These are phyloP conservation scores for Shargacucullia verbasci DNA, from an alignment of 2,888 invertebrate species.

Conservation along the genomic window DNA sequence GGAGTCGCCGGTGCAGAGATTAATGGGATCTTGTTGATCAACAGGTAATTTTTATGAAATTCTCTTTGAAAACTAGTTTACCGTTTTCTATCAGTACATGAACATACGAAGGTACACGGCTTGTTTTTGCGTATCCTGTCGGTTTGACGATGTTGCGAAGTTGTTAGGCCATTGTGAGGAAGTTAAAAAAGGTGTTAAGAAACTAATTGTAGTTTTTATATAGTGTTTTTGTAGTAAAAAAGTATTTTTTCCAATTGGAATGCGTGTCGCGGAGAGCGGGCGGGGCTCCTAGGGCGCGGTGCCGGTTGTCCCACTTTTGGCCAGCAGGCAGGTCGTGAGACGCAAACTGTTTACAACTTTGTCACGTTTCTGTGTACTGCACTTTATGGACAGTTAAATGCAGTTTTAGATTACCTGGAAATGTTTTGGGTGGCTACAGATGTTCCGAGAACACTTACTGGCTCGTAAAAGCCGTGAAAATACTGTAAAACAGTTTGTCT, in stretches of 20 bases:
- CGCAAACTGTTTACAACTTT: conserved; percentile 57
- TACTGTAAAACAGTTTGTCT: conserved; percentile 4
- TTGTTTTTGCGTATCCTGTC: conserved; percentile 46
- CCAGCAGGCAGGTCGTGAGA: conserved; percentile 53
- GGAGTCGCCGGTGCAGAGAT: conserved; percentile 76
- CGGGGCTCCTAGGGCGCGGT: conserved; percentile 79
- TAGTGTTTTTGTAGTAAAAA: conserved; percentile 46
- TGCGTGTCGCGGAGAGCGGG: conserved; percentile 64
- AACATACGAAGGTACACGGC: conserved; percentile 27
- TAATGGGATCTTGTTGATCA: conserved; percentile 87
- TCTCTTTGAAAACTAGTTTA: conserved; percentile 45
- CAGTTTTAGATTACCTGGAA: conserved; percentile 13
- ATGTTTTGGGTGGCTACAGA: conserved; percentile 39
- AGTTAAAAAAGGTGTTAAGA: conserved; percentile 17
- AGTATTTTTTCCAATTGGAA: conserved; percentile 62
- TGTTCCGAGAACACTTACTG: conserved; percentile 28
- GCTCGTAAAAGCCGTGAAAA: conserved; percentile 34
- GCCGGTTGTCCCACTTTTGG: conserved; percentile 80
- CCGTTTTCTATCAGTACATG: conserved; percentile 23
- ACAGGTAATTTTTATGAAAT: conserved; percentile 70
- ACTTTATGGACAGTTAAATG: conserved; percentile 38
- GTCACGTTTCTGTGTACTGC: conserved; percentile 51
- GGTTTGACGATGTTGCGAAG: conserved; percentile 42
- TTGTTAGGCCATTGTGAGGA: conserved; percentile 20
- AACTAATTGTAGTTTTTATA: conserved; percentile 29